These are phyloP conservation scores for Sebastes minor DNA, from an alignment of 2,797 vertebrate genomes.

Conservation along the genomic window DNA sequence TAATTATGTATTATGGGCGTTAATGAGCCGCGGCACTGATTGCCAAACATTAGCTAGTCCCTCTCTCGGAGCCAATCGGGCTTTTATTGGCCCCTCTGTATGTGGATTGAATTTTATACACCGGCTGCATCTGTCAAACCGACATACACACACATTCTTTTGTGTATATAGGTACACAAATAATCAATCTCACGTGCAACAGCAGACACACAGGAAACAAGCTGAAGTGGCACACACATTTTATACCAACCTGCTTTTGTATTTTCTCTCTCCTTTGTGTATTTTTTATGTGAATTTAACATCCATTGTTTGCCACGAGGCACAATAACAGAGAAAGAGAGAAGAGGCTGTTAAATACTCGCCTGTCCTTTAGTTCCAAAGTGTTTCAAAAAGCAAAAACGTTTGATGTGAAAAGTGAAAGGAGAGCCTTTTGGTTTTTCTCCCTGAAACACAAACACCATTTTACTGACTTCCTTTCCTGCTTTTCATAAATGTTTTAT, in stretches of 20 bases:
- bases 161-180: neutral
- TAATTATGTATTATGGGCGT: conserved; percentile 64
- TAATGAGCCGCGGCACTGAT: conserved; percentile 69
- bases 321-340: neutral
- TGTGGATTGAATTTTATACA: conserved; percentile 30
- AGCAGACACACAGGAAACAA: neutral
- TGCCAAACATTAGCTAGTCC: conserved; percentile 63
- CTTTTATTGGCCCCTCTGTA: conserved; percentile 49
- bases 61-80: conserved; percentile 51
- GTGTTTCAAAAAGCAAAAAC: neutral
- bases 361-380: neutral
- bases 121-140: conserved; percentile 25
- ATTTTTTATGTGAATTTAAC: neutral
- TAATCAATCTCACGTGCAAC: conserved; percentile 1
- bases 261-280: neutral
- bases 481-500: conserved; percentile 31
- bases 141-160: neutral
- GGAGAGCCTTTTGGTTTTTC: neutral
- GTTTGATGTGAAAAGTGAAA: neutral
- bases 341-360: neutral
- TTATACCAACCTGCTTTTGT: neutral
- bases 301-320: neutral
- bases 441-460: conserved; percentile 5
- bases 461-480: conserved; percentile 7
- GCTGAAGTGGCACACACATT: neutral